These are phyloP conservation scores for Pangasius krempfi DNA, from an alignment of 2,797 vertebrate genomes.

Conservation along the genomic window DNA sequence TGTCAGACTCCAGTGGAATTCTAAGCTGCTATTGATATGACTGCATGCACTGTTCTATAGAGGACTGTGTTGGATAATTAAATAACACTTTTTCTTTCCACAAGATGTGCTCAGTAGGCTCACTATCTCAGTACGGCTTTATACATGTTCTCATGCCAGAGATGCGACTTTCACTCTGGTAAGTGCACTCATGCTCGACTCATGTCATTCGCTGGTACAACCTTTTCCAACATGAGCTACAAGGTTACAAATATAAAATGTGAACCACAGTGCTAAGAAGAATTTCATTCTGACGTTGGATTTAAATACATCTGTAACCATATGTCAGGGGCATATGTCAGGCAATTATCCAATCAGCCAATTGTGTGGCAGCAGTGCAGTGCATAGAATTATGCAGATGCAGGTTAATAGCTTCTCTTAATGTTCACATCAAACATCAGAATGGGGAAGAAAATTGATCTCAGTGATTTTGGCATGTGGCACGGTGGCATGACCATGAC, in stretches of 20 bases:
- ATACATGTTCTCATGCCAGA: neutral
- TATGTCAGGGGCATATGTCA: neutral
- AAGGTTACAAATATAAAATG: neutral
- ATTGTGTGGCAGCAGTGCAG: neutral
- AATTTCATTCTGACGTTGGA: neutral
- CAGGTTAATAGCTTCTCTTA: neutral
- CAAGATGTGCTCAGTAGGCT: neutral
- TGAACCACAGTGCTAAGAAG: neutral
- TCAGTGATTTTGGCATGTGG: neutral
- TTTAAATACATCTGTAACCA: neutral
- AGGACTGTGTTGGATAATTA: neutral
- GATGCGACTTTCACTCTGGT: slow-evolving; percentile 17
- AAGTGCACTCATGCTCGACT: slow-evolving; percentile 8
- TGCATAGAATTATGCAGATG: neutral
- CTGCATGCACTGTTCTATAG: neutral
- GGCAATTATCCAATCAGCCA: neutral
- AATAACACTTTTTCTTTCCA: neutral
- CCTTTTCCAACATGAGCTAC: neutral
- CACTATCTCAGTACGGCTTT: neutral
- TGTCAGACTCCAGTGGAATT: slow-evolving; percentile 12
- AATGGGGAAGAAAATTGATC: no score
- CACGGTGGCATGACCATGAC: neutral
- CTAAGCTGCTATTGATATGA: neutral
- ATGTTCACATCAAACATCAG: neutral
- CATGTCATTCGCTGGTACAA: neutral